A percentile compares a stretch with the other conserved stretches of the same genome.
These are phyloP conservation scores for Unio pictorum DNA, from an alignment of 2,888 invertebrate species.

Conservation along the genomic window DNA sequence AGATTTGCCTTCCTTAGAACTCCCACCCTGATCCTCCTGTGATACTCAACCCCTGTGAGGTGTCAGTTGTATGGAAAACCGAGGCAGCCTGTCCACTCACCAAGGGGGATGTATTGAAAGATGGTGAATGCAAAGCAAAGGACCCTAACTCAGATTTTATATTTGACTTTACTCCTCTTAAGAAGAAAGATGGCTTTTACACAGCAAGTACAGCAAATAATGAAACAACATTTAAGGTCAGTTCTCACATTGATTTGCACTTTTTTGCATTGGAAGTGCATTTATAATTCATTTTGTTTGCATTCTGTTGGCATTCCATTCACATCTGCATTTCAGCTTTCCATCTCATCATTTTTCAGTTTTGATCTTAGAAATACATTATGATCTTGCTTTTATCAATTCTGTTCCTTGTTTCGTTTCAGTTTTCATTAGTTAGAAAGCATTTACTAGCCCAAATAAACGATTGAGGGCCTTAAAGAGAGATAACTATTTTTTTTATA, in stretches of 20 bases:
- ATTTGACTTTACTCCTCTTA: conserved; percentile 56
- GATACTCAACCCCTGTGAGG: conserved; percentile 56
- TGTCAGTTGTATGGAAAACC: conserved; percentile 62
- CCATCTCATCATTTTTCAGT: too few species aligned
- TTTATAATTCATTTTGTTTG: too few species aligned
- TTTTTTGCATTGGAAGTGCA: too few species aligned
- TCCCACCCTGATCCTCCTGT: conserved; percentile 36
- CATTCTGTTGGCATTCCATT: too few species aligned
- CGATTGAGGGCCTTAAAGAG: too few species aligned
- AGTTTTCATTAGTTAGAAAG: too few species aligned
- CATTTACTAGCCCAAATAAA: too few species aligned
- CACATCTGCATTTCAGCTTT: too few species aligned
- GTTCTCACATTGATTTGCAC: neutral
- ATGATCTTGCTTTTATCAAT: too few species aligned
- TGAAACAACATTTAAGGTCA: conserved; percentile 40
- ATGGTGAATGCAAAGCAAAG: conserved; percentile 46
- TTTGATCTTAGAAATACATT: too few species aligned
- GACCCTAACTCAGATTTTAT: conserved; percentile 56
- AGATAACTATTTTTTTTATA: too few species aligned
- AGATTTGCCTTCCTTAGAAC: conserved; percentile 19
- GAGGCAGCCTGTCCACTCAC: conserved; percentile 62
- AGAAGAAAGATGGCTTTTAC: conserved; percentile 35
- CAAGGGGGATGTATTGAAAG: conserved; percentile 1
- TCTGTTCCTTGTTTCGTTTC: too few species aligned
- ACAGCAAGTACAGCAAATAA: conserved; percentile 20